Evolutionary conservation across 2,113 vertebrate genomes (phyloP).

Genomic region (Cyrtonyx montezumae): DNA sequence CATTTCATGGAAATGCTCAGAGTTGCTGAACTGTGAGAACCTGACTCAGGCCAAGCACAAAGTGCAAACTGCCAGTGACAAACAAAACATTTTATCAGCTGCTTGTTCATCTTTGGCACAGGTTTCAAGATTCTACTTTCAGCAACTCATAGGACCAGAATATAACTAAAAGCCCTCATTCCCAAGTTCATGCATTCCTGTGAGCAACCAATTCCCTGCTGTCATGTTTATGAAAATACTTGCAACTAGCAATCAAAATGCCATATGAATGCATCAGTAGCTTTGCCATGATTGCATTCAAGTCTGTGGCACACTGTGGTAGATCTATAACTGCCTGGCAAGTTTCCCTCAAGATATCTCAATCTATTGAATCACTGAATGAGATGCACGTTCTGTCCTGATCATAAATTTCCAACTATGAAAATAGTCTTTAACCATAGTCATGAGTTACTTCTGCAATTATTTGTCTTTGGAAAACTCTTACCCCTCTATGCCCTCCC

Average conservation of each 20-base stretch:
- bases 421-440: conserved; percentile 1
- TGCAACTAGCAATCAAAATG: neutral
- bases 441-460: neutral
- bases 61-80: neutral
- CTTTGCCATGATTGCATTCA: neutral
- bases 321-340: neutral
- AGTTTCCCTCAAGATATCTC: neutral
- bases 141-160: neutral
- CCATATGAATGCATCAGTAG: neutral
- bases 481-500: neutral
- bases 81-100: neutral
- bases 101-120: neutral
- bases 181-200: neutral
- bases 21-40: neutral
- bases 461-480: conserved; percentile 22
- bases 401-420: conserved; percentile 25
- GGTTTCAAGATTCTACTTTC: neutral
- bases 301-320: neutral
- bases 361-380: neutral
- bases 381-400: neutral
- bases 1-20: neutral
- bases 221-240: neutral
- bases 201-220: neutral
- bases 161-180: neutral
- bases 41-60: neutral